These are phyloP conservation scores for Patiria pectinifera DNA, from an alignment of 53 echinoderm and acorn worm genomes.

Conservation along the genomic window DNA sequence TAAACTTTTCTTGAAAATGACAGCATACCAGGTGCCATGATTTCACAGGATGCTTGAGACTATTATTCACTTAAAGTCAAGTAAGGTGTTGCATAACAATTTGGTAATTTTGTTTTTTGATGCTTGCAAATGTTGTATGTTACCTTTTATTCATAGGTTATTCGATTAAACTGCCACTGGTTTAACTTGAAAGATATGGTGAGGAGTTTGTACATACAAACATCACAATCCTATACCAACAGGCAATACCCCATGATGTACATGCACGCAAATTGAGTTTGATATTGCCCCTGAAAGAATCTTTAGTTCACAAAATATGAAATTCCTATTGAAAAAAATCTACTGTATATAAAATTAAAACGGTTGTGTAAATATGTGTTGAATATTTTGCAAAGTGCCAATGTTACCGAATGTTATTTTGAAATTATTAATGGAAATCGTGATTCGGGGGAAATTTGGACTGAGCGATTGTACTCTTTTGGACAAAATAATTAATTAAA, in stretches of 20 bases:
- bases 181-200: no score
- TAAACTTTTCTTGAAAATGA: no score
- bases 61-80: no score
- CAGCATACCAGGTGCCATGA: no score
- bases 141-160: no score
- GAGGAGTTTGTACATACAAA: background rate
- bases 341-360: conserved; percentile 23
- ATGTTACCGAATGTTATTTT: conserved; percentile 14
- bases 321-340: background rate
- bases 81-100: no score
- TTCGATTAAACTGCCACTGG: no score
- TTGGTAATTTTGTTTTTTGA: no score
- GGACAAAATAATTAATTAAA: background rate
- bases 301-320: background rate
- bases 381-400: conserved; percentile 55
- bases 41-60: no score
- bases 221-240: background rate
- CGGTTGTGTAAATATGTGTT: conserved; percentile 65
- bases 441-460: no score
- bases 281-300: background rate
- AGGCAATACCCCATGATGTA: background rate
- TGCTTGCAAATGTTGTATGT: no score
- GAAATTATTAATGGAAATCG: background rate
- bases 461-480: background rate
- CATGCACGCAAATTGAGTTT: background rate